Evolutionary conservation across 2,113 vertebrate species (phyloP).

Genomic region (Ptyas mucosa): DNA sequence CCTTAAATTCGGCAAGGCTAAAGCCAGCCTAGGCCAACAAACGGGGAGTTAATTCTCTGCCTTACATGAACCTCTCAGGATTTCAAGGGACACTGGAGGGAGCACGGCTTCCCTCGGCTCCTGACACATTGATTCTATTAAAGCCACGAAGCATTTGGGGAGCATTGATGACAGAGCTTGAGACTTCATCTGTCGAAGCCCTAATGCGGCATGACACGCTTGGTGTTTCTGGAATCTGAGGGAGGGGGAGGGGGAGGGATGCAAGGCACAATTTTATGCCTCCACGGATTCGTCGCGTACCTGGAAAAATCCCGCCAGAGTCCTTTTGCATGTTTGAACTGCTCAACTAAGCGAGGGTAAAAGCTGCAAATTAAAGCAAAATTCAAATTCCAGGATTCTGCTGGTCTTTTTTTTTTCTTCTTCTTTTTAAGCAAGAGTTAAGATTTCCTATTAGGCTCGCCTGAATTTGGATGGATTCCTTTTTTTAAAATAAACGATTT

Average conservation of each 20-base stretch:
- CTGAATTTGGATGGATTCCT: background rate
- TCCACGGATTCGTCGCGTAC: conserved; percentile 19
- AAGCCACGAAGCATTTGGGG: conserved; percentile 25
- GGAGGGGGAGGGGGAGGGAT: background rate
- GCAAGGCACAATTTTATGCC: conserved; percentile 5
- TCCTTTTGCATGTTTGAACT: background rate
- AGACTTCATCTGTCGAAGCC: conserved; percentile 4
- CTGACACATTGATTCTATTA: conserved; percentile 30
- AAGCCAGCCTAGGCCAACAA: background rate
- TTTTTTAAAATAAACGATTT: too few relatives aligned
- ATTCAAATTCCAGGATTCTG: fast-evolving
- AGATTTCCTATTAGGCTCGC: fast-evolving
- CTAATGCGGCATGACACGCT: conserved; percentile 41
- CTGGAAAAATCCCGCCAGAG: background rate
- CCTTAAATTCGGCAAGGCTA: background rate
- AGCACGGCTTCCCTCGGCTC: background rate
- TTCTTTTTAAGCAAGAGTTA: fast-evolving
- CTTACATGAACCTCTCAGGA: background rate
- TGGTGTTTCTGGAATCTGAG: conserved; percentile 19
- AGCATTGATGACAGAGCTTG: conserved; percentile 26
- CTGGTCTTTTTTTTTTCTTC: background rate
- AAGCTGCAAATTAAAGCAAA: background rate
- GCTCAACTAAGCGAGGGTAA: background rate
- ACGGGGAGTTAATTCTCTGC: background rate
- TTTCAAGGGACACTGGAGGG: background rate